phyloP scores from a whole-genome alignment of 2,113 vertebrate species.

The Butorides virescens region DNA sequence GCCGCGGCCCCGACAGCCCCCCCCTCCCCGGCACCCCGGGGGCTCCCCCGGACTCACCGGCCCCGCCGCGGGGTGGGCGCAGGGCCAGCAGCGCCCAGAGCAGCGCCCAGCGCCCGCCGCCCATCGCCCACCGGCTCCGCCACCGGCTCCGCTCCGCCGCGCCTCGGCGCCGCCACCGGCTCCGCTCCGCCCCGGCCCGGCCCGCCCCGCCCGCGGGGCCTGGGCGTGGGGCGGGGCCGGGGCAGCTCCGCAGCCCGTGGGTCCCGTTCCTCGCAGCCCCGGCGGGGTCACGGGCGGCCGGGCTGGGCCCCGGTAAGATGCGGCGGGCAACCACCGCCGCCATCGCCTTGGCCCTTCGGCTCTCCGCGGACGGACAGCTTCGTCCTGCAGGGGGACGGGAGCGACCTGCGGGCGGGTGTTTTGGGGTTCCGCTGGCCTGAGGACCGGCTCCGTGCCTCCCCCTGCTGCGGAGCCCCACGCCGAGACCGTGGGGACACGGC shows the following conservation, averaged over 20 bases:
- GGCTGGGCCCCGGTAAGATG: too few relatives aligned
- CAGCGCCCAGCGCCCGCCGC: background rate
- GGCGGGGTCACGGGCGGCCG: too few relatives aligned
- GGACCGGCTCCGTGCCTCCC: background rate
- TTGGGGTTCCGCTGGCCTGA: background rate
- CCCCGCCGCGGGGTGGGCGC: background rate
- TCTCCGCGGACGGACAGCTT: background rate
- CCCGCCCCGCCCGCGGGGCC: too few relatives aligned
- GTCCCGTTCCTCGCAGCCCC: too few relatives aligned
- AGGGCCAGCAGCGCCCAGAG: conserved; percentile 3
- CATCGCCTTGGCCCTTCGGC: too few relatives aligned
- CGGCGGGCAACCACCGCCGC: background rate
- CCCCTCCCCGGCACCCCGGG: too few relatives aligned
- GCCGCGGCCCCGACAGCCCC: background rate
- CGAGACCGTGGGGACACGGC: background rate
- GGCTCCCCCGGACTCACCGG: background rate
- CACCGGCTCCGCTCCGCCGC: background rate
- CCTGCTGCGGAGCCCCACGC: background rate
- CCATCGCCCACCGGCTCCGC: background rate
- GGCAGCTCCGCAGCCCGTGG: too few relatives aligned
- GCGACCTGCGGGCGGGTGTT: background rate
- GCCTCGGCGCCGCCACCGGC: background rate
- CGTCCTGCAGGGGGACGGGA: too few relatives aligned
- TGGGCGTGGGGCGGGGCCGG: too few relatives aligned
- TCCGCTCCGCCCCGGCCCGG: too few relatives aligned